Conservation (phyloP, 2,113 vertebrate genomes). For the Andinoacara biseriatus region DNA sequence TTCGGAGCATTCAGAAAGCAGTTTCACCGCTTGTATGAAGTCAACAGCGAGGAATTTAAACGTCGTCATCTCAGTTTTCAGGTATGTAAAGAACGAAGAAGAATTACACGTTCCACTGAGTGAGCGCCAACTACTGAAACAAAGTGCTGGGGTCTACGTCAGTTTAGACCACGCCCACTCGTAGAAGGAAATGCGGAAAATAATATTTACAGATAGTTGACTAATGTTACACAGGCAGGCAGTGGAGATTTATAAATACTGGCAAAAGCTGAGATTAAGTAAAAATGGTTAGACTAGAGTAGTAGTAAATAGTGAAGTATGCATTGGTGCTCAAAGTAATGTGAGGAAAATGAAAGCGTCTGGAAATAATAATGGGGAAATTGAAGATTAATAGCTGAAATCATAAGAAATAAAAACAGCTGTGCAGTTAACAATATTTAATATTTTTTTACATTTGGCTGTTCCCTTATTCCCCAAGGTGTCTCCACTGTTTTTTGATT, state of each 20-base stretch:
- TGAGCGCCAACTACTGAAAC: background rate
- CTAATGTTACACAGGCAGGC: too few species aligned
- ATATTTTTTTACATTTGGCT: background rate
- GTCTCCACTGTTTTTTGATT: too few species aligned
- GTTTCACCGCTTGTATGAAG: slow-evolving; percentile 36
- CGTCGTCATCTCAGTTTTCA: slow-evolving; percentile 30
- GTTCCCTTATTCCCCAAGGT: background rate
- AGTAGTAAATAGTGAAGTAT: background rate
- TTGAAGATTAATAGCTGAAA: background rate
- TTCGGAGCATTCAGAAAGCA: slow-evolving; percentile 39
- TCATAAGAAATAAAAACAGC: accelerated
- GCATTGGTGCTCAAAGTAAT: background rate
- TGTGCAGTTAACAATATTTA: accelerated
- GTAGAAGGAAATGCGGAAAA: background rate
- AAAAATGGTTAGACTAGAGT: background rate
- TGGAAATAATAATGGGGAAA: background rate
- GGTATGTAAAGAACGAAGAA: slow-evolving; percentile 18
- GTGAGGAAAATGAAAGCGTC: background rate
- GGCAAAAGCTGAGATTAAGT: background rate
- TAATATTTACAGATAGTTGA: accelerated
- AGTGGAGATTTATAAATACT: background rate
- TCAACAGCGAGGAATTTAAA: slow-evolving; percentile 30
- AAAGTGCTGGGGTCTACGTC: background rate
- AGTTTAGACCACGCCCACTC: background rate
- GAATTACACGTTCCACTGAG: accelerated